Conservation (phyloP, 2,797 vertebrate genomes). For the Geotrypetes seraphini region DNA sequence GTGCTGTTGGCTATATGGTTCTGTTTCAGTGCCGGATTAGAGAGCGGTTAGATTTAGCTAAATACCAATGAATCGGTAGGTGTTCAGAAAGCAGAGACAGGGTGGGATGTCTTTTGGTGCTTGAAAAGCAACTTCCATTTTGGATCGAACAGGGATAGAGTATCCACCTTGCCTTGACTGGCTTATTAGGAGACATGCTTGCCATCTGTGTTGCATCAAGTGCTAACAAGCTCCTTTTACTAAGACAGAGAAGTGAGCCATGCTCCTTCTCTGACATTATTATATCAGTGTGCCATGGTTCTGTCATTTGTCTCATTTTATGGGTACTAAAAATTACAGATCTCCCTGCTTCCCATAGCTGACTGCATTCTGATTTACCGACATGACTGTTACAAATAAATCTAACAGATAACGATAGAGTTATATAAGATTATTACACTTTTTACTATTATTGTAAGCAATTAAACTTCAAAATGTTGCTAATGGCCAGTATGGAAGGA, state of each 20-base stretch:
- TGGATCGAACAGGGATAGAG: background rate
- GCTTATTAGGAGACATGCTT: background rate
- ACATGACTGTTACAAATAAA: background rate
- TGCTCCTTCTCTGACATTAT: accelerated
- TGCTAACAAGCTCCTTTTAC: background rate
- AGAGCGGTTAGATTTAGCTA: too few species aligned
- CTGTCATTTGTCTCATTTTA: accelerated
- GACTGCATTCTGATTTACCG: background rate
- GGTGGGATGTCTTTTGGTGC: too few species aligned
- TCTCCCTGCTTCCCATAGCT: background rate
- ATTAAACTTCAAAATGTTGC: too few species aligned
- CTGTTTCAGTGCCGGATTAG: too few species aligned
- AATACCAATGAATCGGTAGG: too few species aligned
- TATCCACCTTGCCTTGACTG: accelerated
- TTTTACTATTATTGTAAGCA: too few species aligned
- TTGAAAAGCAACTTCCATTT: background rate
- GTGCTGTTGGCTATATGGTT: too few species aligned
- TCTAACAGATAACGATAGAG: background rate
- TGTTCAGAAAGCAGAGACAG: too few species aligned
- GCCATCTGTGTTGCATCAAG: background rate
- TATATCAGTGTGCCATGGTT: accelerated
- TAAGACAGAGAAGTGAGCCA: background rate
- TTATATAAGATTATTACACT: background rate
- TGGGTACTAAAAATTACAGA: background rate
- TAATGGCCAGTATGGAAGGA: too few species aligned